These are phyloP conservation scores for Trachymyrmex cornetzi DNA, from an alignment of 1,140 invertebrate genomes.

Conservation along the genomic window DNA sequence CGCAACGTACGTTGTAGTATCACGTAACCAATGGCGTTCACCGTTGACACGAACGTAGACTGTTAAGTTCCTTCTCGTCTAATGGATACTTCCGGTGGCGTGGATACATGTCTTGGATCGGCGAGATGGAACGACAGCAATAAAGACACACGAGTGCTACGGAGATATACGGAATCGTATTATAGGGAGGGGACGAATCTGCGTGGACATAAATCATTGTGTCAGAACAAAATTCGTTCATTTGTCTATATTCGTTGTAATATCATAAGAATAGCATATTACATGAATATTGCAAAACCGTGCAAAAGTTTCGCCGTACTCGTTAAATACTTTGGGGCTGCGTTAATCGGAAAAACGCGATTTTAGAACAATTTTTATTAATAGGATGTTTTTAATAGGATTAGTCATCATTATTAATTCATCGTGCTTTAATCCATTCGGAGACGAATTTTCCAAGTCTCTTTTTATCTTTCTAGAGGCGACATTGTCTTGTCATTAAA, in stretches of 20 bases:
- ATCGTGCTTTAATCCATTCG: not conserved
- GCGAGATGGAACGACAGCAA: slow-evolving; percentile 56
- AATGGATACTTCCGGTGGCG: slow-evolving; percentile 70
- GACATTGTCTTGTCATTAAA: too few species aligned
- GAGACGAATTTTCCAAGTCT: not conserved
- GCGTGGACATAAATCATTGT: slow-evolving; percentile 31
- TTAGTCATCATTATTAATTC: not conserved
- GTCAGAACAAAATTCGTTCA: slow-evolving; percentile 38
- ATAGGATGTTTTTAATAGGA: not conserved
- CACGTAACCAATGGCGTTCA: slow-evolving; percentile 21
- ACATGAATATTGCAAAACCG: not conserved
- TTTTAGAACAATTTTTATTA: not conserved
- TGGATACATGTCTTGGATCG: slow-evolving; percentile 48
- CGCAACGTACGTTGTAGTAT: not conserved
- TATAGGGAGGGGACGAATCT: slow-evolving; percentile 25
- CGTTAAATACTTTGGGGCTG: not conserved
- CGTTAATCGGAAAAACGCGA: not conserved
- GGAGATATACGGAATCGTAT: slow-evolving; percentile 5
- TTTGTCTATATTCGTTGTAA: slow-evolving; percentile 26
- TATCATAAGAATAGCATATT: not conserved
- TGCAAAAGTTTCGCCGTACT: not conserved
- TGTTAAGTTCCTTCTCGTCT: slow-evolving; percentile 67
- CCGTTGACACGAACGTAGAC: slow-evolving; percentile 38
- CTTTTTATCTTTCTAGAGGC: too few species aligned
- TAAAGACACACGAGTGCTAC: slow-evolving; percentile 33